Percentiles rank a stretch among this genome's conserved stretches.
Evolutionary conservation across 2,797 vertebrate species (phyloP).

Genomic region (Xenentodon cancila): DNA sequence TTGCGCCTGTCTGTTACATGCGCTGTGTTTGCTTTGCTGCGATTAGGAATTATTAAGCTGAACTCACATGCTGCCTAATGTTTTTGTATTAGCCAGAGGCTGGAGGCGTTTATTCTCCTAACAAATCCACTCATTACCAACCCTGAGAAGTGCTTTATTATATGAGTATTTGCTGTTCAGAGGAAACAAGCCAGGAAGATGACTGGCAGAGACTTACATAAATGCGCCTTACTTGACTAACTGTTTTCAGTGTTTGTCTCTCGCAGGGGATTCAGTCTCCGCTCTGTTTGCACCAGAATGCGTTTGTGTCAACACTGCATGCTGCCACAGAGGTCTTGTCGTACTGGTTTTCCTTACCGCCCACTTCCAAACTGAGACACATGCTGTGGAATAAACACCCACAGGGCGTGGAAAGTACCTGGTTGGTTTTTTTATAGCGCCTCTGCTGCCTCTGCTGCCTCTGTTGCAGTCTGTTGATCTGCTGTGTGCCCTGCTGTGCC

Average conservation of each 20-base stretch:
- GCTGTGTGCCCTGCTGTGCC: not conserved
- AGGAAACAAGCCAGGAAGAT: slow-evolving; percentile 32
- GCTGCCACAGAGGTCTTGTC: slow-evolving; percentile 48
- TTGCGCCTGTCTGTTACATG: slow-evolving; percentile 37
- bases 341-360: slow-evolving; percentile 72
- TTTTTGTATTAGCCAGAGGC: not conserved
- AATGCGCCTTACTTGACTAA: slow-evolving; percentile 8
- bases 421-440: slow-evolving; percentile 2
- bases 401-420: slow-evolving; percentile 55
- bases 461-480: slow-evolving; percentile 19
- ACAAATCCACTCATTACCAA: slow-evolving; percentile 22
- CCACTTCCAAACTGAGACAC: slow-evolving; percentile 29
- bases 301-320: not conserved
- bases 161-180: slow-evolving; percentile 1
- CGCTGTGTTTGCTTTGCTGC: slow-evolving; percentile 48
- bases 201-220: slow-evolving; percentile 4
- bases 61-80: not conserved
- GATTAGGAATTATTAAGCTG: slow-evolving; percentile 51
- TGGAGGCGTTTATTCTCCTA: slow-evolving; percentile 20
- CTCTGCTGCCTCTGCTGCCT: slow-evolving; percentile 5
- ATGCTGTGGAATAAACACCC: slow-evolving; percentile 33
- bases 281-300: slow-evolving; percentile 8
- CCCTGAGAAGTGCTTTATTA: slow-evolving; percentile 14
- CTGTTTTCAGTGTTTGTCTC: slow-evolving; percentile 8
- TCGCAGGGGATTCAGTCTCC: not conserved